These are phyloP conservation scores for Darevskia nairensis DNA, from an alignment of 2,797 vertebrate genomes.

Conservation along the genomic window DNA sequence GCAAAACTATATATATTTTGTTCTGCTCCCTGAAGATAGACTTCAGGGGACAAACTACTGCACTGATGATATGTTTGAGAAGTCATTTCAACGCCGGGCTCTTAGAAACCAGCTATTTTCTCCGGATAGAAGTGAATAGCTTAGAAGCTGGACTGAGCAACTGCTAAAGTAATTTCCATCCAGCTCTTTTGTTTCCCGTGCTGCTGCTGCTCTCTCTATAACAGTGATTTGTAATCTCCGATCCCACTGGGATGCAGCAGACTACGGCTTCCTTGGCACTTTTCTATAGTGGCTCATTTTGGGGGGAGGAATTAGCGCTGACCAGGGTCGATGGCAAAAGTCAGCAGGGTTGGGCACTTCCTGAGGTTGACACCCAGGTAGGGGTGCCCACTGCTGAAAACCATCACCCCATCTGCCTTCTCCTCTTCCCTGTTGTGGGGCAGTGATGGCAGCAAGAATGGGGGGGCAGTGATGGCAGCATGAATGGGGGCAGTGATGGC, in stretches of 20 bases:
- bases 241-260: background rate
- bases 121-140: background rate
- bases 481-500: too few relatives aligned
- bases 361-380: too few relatives aligned
- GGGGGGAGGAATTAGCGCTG: too few relatives aligned
- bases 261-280: too few relatives aligned
- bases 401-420: too few relatives aligned
- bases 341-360: too few relatives aligned
- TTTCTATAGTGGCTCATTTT: too few relatives aligned
- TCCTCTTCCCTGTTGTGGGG: too few relatives aligned
- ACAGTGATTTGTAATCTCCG: background rate
- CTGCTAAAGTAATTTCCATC: background rate
- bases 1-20: background rate
- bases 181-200: background rate
- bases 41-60: background rate
- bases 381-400: too few relatives aligned
- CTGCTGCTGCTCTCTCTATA: background rate
- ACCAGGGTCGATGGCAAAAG: too few relatives aligned
- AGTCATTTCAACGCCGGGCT: background rate
- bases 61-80: conserved; percentile 16
- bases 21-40: rapidly evolving
- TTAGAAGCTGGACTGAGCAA: conserved; percentile 11
- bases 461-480: too few relatives aligned
- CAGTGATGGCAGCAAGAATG: too few relatives aligned
- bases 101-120: background rate